Base-by-base conservation (phyloP, 1,140 invertebrate genomes). In the Drosophila pandora region DNA sequence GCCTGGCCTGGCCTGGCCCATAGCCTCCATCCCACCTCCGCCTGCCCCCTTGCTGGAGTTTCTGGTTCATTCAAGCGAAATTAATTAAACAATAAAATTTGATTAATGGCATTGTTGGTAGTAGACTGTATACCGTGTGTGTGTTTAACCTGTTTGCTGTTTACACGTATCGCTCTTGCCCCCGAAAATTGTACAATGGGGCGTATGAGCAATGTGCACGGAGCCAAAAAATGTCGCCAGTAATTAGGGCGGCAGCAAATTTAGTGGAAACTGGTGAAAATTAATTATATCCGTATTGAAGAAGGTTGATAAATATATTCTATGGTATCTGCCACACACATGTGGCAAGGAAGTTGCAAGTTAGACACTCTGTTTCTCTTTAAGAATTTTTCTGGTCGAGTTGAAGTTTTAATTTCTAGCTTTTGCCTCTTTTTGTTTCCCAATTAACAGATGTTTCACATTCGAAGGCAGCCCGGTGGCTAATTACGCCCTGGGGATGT, bases 1-100 rank as follows among this genome's bases (percentile, higher is more conserved):
- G 17, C 17, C 63, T 56, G 37, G 41, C 55, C 63, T 1, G 17
- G 17, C 17, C 63, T 56, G 37, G 41, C 55, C 37, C 43, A 28
- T 48, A 47, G 7, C 41, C n/a, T 13, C 39, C 39, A 3, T 41
- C 10, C 45, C 68, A 50, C 48, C 65, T 34, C 55, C 58, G 13
- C 48, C 67, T 6, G 17, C 48, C 58, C 25, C 58, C 5, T 28
- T 34, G 12, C 9, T 53, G 41, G 41, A 39, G 50, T 55, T 61
- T 21, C 54, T 21, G 57, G 70, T 82, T 85, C 74, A 85, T 85
- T 87, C 78, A 85, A 85, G 74, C 82, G 55, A 85, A 87, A 85
- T 85, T 85, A 82, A 85, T 85, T 85, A 85, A 85, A 85, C 82
- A 85, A 87, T 85, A 85, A 85, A 85, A 87, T 75, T 85, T 85